Evolutionary conservation across 2,113 vertebrate species (phyloP), one percentile per base, ranked within the genome.

Genomic region (Dipodomys spectabilis): DNA sequence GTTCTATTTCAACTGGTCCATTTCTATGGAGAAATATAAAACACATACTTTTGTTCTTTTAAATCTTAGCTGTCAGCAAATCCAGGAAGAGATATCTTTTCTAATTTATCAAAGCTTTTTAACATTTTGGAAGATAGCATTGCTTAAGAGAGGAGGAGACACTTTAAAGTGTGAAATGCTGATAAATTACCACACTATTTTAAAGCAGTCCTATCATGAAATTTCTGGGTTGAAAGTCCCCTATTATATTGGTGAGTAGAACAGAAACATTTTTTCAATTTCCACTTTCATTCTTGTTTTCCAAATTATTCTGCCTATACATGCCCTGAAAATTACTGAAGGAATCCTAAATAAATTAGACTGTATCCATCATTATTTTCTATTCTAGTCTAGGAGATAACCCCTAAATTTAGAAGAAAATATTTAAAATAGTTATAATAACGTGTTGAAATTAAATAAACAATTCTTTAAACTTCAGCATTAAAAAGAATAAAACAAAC

Each of bases 381-480:
- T 20, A 57, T 1, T 80, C 6, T 23, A 60, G 18, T 64, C 20
- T 11, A 57, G 45, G 7, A 88, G 28, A 44, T 67, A 3, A 86
- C 7, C 69, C 25, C 3, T 64, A 86, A 91, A 74, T 8, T 74
- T 6, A 77, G 10, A 93, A 73, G 1, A 60, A 49, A 77, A 88
- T 39, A 30, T 62, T 62, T 44, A 67, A n/a, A 1, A 13, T 83
- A n/a, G 16, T 9, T 32, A 79, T 45, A 74, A 68, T 91, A 73
- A 95, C 94, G 77, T 71, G 28, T 39, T 87, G 28, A 79, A 91
- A 95, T n/a, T 67, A 27, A 83, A 83, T 82, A 87, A 82, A 75
- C 1, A 82, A 90, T 30, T 72, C 16, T 74, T 86, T 89, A 78
- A 71, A 71, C 84, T 68, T 45, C 32, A 83, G 2, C 19, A 64